Conservation (phyloP, 2,113 vertebrate genomes). For the Redunca redunca region DNA sequence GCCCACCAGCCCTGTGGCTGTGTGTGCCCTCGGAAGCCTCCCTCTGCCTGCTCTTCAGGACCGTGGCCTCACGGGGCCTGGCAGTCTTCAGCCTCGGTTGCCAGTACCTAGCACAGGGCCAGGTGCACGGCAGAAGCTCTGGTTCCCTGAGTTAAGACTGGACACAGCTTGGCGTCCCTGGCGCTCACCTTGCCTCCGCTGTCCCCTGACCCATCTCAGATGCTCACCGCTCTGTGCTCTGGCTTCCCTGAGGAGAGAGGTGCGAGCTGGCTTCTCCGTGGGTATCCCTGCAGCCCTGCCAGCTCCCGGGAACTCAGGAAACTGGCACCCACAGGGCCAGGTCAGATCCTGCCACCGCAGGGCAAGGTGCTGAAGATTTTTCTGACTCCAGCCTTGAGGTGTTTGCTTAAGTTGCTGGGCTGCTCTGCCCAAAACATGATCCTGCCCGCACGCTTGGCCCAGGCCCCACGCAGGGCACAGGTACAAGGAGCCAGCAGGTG, state of each 20-base stretch:
- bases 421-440: conserved; percentile 54
- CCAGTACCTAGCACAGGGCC: not conserved
- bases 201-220: not conserved
- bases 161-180: not conserved
- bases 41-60: not conserved
- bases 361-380: not conserved
- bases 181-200: not conserved
- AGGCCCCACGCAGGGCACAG: not conserved
- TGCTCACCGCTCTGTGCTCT: not conserved
- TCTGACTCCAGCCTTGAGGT: conserved; percentile 40
- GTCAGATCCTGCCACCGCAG: not conserved
- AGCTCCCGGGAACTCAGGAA: not conserved
- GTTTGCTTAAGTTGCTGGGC: conserved; percentile 53
- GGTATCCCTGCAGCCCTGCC: not conserved
- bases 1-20: fast-evolving
- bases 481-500: not conserved
- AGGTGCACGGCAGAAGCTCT: not conserved
- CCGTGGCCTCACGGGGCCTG: not conserved
- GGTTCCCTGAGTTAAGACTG: not conserved
- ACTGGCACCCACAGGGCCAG: not conserved
- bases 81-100: not conserved
- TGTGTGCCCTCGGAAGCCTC: not conserved
- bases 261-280: not conserved
- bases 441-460: conserved; percentile 54
- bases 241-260: not conserved